Evolutionary conservation across 2,888 invertebrate genomes (phyloP), one percentile per base, ranked within the genome.

Genomic region (Molanna angustata): DNA sequence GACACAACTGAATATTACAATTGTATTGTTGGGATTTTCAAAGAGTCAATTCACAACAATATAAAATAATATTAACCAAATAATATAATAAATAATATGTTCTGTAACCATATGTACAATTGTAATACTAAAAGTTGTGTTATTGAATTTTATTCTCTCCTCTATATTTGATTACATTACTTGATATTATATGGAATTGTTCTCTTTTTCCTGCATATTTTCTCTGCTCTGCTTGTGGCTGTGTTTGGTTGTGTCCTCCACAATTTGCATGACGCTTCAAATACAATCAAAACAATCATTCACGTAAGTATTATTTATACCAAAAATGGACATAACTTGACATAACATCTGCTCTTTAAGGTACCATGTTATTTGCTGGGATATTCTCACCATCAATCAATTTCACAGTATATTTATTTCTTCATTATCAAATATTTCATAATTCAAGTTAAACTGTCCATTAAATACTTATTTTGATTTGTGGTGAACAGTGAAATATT

Each of bases 191-290:
- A 83, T 83, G 82, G 76, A 82, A 83, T 82, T 75, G 71, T 82
- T 76, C 78, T 77, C 84, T 48, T 83, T 80, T 84, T 67, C 74
- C 82, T 82, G 79, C 82, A 83, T 84, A 79, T 81, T 80, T 85
- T 83, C 83, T 85, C 84, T 84, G 85, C 85, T 86, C 85, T 86
- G 86, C 85, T 86, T 86, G 75, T 79, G 84, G 80, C 84, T 84
- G 84, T 85, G 84, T 84, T 83, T 85, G 85, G 85, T 85, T 85
- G 84, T 84, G 82, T 83, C 83, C 83, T 80, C 81, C 82, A 83
- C 83, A 83, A 79, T 78, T 79, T 77, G 84, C 84, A 85, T 84
- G 84, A 83, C 79, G 84, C 84, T 84, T 84, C 84, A 80, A 83
- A 80, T 78, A 76, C 80, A 72, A 72, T 69, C 69, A 79, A 82